Percentiles rank a stretch among this genome's conserved stretches.
These are phyloP conservation scores for Grapholita molesta DNA, from an alignment of 1,140 invertebrate species.

Conservation along the genomic window DNA sequence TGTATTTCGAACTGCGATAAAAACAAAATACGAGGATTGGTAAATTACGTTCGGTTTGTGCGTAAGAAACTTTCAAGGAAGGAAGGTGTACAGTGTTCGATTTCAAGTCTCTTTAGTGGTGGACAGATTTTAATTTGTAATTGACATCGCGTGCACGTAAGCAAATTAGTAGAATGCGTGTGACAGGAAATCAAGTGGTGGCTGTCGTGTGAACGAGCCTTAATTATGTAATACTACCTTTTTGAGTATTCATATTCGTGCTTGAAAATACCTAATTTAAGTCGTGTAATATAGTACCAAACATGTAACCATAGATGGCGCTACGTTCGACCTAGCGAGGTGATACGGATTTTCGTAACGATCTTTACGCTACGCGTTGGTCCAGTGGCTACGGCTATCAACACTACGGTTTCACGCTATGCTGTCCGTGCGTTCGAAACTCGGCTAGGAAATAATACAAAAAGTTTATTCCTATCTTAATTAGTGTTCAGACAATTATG, in stretches of 20 bases:
- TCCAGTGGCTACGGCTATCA: not conserved
- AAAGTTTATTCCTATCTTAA: conserved; percentile 21
- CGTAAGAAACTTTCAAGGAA: conserved; percentile 12
- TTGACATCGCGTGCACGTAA: not conserved
- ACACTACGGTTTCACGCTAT: not conserved
- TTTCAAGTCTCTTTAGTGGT: not conserved
- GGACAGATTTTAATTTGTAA: not conserved
- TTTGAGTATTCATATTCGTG: not conserved
- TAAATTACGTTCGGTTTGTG: not conserved
- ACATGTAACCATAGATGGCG: not conserved
- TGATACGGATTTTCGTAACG: not conserved
- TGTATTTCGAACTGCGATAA: not conserved
- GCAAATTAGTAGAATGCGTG: not conserved
- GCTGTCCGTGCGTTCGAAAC: not conserved
- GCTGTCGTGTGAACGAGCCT: not conserved
- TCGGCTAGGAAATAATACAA: not conserved
- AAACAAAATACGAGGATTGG: not conserved
- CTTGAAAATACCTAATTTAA: not conserved
- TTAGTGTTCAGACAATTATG: conserved; percentile 36
- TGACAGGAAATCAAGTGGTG: not conserved
- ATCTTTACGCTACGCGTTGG: not conserved
- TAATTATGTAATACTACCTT: not conserved
- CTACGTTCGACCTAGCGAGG: not conserved
- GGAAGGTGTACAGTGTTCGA: conserved; percentile 1
- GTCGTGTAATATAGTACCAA: not conserved